Evolutionary conservation across 1,140 invertebrate genomes (phyloP).

Genomic region (Anastatus disparis): DNA sequence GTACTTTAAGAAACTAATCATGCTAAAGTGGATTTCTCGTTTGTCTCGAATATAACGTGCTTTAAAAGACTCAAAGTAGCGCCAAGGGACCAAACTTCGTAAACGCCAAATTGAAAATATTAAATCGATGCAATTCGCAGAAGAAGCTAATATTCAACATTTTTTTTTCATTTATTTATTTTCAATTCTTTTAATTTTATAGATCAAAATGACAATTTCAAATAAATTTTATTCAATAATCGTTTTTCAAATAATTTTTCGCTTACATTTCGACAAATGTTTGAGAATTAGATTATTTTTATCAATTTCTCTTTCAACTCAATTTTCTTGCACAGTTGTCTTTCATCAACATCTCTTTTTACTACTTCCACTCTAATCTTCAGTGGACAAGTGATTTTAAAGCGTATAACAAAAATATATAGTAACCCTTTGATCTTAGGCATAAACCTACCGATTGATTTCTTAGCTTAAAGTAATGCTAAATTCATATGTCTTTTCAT

Average conservation of each 20-base stretch:
- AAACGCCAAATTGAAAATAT: constrained; percentile 22
- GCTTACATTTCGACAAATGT: too few relatives aligned
- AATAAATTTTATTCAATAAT: too few relatives aligned
- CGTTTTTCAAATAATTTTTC: too few relatives aligned
- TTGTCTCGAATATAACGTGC: neutral
- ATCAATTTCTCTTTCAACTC: constrained; percentile 30
- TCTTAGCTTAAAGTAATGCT: too few relatives aligned
- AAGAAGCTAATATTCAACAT: neutral
- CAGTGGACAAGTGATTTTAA: neutral
- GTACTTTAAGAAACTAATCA: constrained; percentile 16
- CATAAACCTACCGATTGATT: constrained; percentile 27
- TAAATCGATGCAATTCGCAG: constrained; percentile 8
- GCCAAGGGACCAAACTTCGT: constrained; percentile 27
- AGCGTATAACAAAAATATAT: too few relatives aligned
- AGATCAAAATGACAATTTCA: too few relatives aligned
- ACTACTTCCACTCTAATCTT: too few relatives aligned
- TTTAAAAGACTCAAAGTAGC: constrained; percentile 12
- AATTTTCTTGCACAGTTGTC: constrained; percentile 17
- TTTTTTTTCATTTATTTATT: neutral
- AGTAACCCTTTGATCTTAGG: constrained; percentile 32
- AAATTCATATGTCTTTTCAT: too few relatives aligned
- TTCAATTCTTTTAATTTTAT: neutral
- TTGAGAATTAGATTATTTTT: too few relatives aligned
- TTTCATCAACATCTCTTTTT: too few relatives aligned
- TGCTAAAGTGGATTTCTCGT: constrained; percentile 30